phyloP scores from a whole-genome alignment of 2,888 invertebrate species.

The Drosophila robusta region DNA sequence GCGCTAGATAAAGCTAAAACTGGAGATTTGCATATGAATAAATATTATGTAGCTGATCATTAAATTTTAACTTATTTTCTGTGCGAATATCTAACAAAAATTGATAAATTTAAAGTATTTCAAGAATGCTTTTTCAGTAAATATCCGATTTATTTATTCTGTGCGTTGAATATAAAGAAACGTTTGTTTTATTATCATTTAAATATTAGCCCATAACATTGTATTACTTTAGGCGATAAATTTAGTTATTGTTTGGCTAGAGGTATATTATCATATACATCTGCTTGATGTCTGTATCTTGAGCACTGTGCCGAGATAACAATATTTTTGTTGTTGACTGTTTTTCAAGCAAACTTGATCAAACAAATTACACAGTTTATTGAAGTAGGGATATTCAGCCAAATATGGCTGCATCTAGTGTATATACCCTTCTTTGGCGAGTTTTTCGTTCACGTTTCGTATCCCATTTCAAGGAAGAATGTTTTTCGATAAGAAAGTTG shows the following conservation, averaged over 20 bases:
- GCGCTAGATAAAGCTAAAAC: neutral
- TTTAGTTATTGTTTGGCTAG: too few species aligned
- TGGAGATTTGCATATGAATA: slow-evolving; percentile 46
- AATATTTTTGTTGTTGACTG: neutral
- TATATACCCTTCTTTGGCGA: neutral
- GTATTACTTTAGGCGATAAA: too few species aligned
- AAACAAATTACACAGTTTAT: neutral
- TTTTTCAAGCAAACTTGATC: neutral
- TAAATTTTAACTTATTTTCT: slow-evolving; percentile 10
- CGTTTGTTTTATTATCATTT: too few species aligned
- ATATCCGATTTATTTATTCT: too few species aligned
- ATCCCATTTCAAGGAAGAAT: slow-evolving; percentile 12
- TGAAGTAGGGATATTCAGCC: neutral
- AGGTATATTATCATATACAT: too few species aligned
- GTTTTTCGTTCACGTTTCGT: neutral
- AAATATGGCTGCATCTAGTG: too few species aligned
- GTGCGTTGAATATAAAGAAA: too few species aligned
- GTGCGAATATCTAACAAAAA: slow-evolving; percentile 9
- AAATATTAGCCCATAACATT: too few species aligned
- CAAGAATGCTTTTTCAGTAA: neutral
- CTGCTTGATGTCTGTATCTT: too few species aligned
- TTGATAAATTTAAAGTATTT: neutral
- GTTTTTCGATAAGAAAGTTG: slow-evolving; percentile 6
- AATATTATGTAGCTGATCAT: slow-evolving; percentile 6
- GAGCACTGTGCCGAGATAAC: too few species aligned